Base-by-base conservation (phyloP, 2,797 vertebrate species). In the Vireo griseus region DNA sequence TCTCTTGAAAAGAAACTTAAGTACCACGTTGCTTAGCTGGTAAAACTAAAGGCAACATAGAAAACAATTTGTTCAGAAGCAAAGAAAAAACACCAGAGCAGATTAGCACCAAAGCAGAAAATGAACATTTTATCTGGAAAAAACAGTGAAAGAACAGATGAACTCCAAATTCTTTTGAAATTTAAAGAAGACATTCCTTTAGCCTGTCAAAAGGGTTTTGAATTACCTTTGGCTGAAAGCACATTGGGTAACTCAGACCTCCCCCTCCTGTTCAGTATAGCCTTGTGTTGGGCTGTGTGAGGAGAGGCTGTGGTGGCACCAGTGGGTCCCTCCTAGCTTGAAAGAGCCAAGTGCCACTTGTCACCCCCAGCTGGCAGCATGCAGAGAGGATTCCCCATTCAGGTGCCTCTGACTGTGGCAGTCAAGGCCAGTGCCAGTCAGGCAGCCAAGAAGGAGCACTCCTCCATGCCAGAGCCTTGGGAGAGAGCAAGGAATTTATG, bases 271-370 rank as follows among this genome's bases (percentile, higher is more conserved):
- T 28, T 61, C 26, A 16, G 16, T 1, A 2, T 57, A 8, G 42
- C 40, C 52, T 15, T 45, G 1, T 39, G n/a, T 4, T 1, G 5
- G 50, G n/a, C n/a, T 40, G 37, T 22, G 10, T 5, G 8, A 33
- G 39, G 14, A 17, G 50, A 4, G 50, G 18, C 55, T 44, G 18
- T 17, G 8, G 48, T 9, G 29, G 12, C 52, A n/a, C 33, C 9
- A 1, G 19, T 1, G 3, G 11, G 13, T 83, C 26, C 39, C 29
- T 78, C 20, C 16, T 1, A 4, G 21, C 52, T 58, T 2, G 0
- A 1, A 4, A 10, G n/a, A 54, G 39, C 5, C 8, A 19, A 4
- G 8, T 14, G 44, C 9, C 3, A 2, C 25, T 10, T 48, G 16
- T 48, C 16, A 21, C 35, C n/a, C 3, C 8, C 22, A 10, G 57